Evolutionary conservation across 2,113 vertebrate genomes (phyloP), one percentile per base, ranked within the genome.

Genomic region (Microtus pennsylvanicus): DNA sequence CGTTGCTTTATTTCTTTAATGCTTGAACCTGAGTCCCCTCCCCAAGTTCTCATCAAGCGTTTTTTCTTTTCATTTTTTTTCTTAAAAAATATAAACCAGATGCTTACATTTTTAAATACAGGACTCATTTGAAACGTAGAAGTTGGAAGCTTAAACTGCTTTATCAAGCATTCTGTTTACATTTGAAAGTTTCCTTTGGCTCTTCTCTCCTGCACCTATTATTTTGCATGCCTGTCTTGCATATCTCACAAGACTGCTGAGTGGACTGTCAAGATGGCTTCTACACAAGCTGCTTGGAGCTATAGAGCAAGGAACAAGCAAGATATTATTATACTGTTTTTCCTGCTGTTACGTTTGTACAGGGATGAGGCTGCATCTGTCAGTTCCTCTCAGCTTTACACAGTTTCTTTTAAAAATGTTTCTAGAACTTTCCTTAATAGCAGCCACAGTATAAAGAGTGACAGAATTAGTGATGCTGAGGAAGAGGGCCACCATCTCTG

Each of bases 351-450:
- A 45, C 47, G 78, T 96, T 75, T 70, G 16, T 95, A 95, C 91
- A 92, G 87, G 67, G 30, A 81, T 55, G 55, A 96, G 38, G 47
- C 26, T 80, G 50, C 78, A 78, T 82, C 82, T 95, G 87, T 94
- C 90, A 90, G 61, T 80, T 76, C 65, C 82, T 87, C 78, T 93
- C 38, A 89, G 87, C 55, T 96, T 96, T 80, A 89, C 58, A 30
- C 12, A 95, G n/a, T 63, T 92, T 1, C 52, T 65, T 87, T 95
- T 61, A 45, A 76, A 89, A 95, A 85, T 83, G 30, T 97, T 97
- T 97, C 95, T 76, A 90, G 45, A 90, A 88, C 89, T 94, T 92
- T 89, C 92, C 67, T 96, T 74, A 94, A 38, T 65, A 70, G 42
- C 92, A 94, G 52, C 77, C 80, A 52, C 47, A 83, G 77, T 35